A percentile compares a stretch with the other conserved stretches of the same genome.
phyloP scores from a whole-genome alignment of 2,888 invertebrate genomes.

The Altica lythri region DNA sequence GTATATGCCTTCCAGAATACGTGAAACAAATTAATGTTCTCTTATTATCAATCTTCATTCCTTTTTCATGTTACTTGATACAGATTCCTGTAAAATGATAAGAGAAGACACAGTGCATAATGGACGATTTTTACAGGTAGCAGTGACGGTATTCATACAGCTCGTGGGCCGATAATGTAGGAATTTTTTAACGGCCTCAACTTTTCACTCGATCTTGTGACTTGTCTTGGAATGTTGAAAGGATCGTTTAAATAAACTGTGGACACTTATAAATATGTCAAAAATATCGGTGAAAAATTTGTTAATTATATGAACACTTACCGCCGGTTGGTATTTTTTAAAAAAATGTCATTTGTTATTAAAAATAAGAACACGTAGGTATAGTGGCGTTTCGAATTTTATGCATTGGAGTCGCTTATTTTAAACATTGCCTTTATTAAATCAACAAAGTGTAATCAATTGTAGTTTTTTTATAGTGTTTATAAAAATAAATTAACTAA shows the following conservation, averaged over 20 bases:
- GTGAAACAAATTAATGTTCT: constrained; percentile 27
- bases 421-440: too few species aligned
- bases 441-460: too few species aligned
- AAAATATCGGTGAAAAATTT: constrained; percentile 47
- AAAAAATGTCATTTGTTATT: too few species aligned
- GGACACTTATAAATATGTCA: constrained; percentile 41
- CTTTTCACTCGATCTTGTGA: constrained; percentile 19
- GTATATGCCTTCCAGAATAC: constrained; percentile 5
- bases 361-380: too few species aligned
- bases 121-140: constrained; percentile 32
- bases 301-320: constrained; percentile 50
- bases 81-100: constrained; percentile 30
- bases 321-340: too few species aligned
- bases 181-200: constrained; percentile 29
- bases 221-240: constrained; percentile 34
- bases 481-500: too few species aligned
- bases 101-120: constrained; percentile 15
- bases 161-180: constrained; percentile 25
- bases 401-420: too few species aligned
- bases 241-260: constrained; percentile 36
- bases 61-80: constrained; percentile 31
- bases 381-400: too few species aligned
- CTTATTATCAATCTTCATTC: constrained; percentile 27
- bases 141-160: constrained; percentile 26
- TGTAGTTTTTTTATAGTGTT: too few species aligned